Base-by-base conservation (phyloP, 2,888 invertebrate species). In the Macrosoma leucophasiata region DNA sequence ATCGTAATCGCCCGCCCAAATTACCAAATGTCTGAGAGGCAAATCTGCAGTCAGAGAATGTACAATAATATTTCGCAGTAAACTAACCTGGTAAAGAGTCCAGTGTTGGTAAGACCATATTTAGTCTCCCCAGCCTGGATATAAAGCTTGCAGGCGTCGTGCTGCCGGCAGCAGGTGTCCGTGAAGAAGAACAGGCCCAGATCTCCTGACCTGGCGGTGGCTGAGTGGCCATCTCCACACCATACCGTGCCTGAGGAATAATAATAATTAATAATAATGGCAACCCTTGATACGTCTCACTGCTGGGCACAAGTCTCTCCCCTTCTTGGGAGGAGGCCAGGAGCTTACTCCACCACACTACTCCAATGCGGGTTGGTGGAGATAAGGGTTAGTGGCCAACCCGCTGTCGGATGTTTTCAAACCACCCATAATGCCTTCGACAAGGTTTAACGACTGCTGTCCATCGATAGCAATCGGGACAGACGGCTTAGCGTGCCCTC, bases 161-260 rank as follows among this genome's bases (percentile, higher is more conserved):
- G 92, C 41, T 85, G 85, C 17, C 89, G 66, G 57, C 92, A 92
- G 63, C 92, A 92, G 8, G 74, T 79, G 64, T 92, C 92, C 0
- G 90, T 88, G 46, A 79, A 77, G 50, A 84, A 77, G 63, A 90
- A 90, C 8, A 85, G 55, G 1, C 91, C 92, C n/a, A 91, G 62
- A 46, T 90, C 88, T 2, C 84, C 70, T 33, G 82, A 81, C 9
- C 82, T 70, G 3, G 81, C 77, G 6, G 77, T 70, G 0, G 91
- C 89, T 0, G 84, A 75, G 48, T 88, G 87, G 0, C 92, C 92
- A 29, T 86, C 86, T 0, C 92, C 92, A 50, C 92, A 93, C 92
- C 92, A 93, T 7, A 88, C 86, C 0, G 92, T 92, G 5, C 92
- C 92, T 89, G 68, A 5, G 15, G 13, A 6, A 23, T 15, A 23